Conservation (phyloP, 2,888 invertebrate species). For the Patella pellucida region DNA sequence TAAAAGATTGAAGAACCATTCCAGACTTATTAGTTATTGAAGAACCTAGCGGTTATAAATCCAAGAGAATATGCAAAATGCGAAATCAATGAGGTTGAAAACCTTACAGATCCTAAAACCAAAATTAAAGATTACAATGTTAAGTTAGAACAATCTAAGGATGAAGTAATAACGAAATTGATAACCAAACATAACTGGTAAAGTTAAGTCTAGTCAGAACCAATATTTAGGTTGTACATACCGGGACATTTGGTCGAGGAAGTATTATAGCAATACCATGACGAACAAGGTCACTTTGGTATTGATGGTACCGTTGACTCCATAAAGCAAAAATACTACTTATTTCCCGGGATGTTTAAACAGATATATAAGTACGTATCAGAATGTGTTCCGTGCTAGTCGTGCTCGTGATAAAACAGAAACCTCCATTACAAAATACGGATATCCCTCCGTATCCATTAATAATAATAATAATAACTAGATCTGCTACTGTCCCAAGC, state of each 20-base stretch:
- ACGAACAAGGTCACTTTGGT: constrained; percentile 13
- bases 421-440: constrained; percentile 18
- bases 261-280: constrained; percentile 14
- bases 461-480: too few species aligned
- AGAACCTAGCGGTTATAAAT: too few species aligned
- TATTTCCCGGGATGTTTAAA: constrained; percentile 13
- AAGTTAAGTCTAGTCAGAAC: not conserved
- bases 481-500: too few species aligned
- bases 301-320: constrained; percentile 18
- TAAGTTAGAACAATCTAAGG: too few species aligned
- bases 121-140: too few species aligned
- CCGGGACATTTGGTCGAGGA: not conserved
- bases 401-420: not conserved
- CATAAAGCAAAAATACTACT: constrained; percentile 20
- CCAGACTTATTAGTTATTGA: too few species aligned
- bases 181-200: too few species aligned
- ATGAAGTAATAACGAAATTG: too few species aligned
- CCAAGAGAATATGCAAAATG: too few species aligned
- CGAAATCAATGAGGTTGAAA: too few species aligned
- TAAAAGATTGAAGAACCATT: too few species aligned
- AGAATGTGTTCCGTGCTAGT: constrained; percentile 16
- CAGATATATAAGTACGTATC: constrained; percentile 17
- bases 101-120: too few species aligned
- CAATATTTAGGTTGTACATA: not conserved
- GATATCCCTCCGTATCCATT: constrained; percentile 18